These are phyloP conservation scores for Taenaris catops DNA, from an alignment of 2,888 invertebrate genomes.

Conservation along the genomic window DNA sequence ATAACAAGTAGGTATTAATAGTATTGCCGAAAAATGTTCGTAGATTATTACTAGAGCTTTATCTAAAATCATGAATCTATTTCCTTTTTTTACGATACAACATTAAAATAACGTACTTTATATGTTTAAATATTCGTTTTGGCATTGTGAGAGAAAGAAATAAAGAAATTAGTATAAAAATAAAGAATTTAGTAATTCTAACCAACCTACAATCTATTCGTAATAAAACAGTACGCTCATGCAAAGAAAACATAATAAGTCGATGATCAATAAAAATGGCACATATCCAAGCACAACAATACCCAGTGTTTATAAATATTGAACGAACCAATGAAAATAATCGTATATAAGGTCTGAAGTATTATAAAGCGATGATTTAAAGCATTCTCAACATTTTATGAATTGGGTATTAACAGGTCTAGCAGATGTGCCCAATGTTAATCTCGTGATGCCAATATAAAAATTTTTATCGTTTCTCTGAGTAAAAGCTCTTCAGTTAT, in stretches of 20 bases:
- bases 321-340: slow-evolving; percentile 26
- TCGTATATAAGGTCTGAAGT: slow-evolving; percentile 10
- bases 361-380: slow-evolving; percentile 14
- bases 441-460: neutral
- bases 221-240: neutral
- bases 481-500: neutral
- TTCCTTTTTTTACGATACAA: no score
- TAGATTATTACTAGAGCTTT: no score
- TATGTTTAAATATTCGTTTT: no score
- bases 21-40: no score
- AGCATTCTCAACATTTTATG: slow-evolving; percentile 5
- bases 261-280: slow-evolving; percentile 38
- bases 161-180: no score
- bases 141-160: no score
- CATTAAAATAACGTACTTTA: no score
- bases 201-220: no score
- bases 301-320: slow-evolving; percentile 46
- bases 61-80: no score
- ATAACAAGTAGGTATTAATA: no score
- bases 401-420: slow-evolving; percentile 1
- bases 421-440: slow-evolving; percentile 3
- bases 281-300: slow-evolving; percentile 34
- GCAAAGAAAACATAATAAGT: slow-evolving; percentile 15
- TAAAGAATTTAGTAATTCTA: no score
- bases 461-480: neutral